Percentiles rank a stretch among this genome's conserved stretches.
Evolutionary conservation across 2,113 vertebrate species (phyloP).

Genomic region (Atlantisia rogersi): DNA sequence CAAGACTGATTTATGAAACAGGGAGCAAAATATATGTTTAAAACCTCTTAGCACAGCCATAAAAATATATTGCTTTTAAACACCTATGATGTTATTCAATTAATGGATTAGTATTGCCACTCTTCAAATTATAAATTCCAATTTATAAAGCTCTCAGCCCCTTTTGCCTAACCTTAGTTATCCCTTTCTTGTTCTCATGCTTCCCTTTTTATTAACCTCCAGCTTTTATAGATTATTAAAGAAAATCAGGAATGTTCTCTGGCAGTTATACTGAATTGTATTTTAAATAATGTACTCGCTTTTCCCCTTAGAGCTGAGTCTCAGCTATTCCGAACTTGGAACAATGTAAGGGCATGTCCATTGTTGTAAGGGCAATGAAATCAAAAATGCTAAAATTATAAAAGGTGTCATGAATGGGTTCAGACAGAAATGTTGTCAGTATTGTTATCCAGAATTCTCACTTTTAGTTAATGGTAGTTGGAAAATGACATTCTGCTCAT

Average conservation of each 20-base stretch:
- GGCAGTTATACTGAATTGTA: neutral
- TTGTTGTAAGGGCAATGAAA: neutral
- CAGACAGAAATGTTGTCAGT: neutral
- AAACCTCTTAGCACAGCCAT: constrained; percentile 16
- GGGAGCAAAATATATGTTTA: constrained; percentile 10
- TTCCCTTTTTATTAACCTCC: neutral
- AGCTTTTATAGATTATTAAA: neutral
- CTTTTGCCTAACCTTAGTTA: neutral
- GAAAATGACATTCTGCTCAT: neutral
- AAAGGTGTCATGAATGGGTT: neutral
- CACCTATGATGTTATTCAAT: neutral
- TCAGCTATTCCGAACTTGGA: neutral
- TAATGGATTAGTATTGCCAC: neutral
- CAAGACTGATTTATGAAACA: constrained; percentile 38
- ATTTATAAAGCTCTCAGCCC: neutral
- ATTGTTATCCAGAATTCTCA: neutral
- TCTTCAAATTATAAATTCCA: neutral
- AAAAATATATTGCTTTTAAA: constrained; percentile 45
- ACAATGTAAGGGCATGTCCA: neutral
- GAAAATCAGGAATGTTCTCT: neutral
- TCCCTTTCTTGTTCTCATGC: neutral
- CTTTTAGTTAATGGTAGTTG: neutral
- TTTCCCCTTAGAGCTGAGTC: neutral
- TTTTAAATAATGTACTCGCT: neutral
- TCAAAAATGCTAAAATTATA: neutral